Evolutionary conservation across 2,888 invertebrate species (phyloP).

Genomic region (Teleogryllus oceanicus): DNA sequence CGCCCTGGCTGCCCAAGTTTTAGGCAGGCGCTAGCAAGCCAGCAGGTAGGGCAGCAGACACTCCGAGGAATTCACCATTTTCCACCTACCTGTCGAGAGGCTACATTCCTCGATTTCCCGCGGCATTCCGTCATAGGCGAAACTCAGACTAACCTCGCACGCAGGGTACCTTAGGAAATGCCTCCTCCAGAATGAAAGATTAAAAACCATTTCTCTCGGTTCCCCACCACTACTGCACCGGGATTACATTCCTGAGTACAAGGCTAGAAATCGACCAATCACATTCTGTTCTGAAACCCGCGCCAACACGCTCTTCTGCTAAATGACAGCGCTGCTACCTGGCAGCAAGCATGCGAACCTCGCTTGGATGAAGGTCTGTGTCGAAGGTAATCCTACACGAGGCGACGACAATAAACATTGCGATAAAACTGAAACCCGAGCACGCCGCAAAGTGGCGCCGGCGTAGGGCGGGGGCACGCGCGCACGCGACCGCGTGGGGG

Average conservation of each 20-base stretch:
- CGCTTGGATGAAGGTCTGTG: conserved; percentile 24
- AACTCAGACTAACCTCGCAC: neutral
- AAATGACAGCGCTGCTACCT: conserved; percentile 30
- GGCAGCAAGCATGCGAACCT: conserved; percentile 28
- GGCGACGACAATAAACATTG: neutral
- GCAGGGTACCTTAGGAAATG: neutral
- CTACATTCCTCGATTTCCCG: neutral
- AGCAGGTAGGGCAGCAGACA: neutral
- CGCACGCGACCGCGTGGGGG: too few species aligned
- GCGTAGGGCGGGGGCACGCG: too few species aligned
- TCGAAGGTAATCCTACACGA: conserved; percentile 27
- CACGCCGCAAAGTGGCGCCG: too few species aligned
- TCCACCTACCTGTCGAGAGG: conserved; percentile 1
- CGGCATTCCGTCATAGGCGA: conserved; percentile 1
- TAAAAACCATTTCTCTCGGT: conserved; percentile 20
- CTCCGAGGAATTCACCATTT: neutral
- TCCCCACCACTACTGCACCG: neutral
- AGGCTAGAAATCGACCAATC: conserved; percentile 30
- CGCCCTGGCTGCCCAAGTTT: too few species aligned
- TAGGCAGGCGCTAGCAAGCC: too few species aligned
- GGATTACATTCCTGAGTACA: conserved; percentile 28
- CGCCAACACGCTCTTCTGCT: conserved; percentile 33
- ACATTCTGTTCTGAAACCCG: conserved; percentile 25
- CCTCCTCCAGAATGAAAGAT: conserved; percentile 9
- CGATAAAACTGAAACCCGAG: too few species aligned